phyloP scores from a whole-genome alignment of 1,140 invertebrate species.

The Atta texana region DNA sequence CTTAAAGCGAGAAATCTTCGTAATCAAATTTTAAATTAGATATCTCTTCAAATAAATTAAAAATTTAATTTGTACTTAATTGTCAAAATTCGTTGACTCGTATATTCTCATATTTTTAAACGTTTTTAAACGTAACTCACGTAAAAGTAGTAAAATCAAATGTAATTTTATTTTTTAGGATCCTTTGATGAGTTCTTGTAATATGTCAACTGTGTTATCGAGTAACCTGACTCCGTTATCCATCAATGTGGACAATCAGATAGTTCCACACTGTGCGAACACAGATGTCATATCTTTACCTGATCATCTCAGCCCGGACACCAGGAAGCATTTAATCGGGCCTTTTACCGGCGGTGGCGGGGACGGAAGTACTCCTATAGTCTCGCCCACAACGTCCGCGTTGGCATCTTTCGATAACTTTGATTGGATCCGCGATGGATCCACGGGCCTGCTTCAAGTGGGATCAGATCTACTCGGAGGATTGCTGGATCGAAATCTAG shows the following conservation, averaged over 20 bases:
- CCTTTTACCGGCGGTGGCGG: slow-evolving; percentile 11
- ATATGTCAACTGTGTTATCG: slow-evolving; percentile 53
- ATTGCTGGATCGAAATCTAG: slow-evolving; percentile 74
- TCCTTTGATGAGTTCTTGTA: slow-evolving; percentile 67
- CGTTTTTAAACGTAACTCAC: not conserved
- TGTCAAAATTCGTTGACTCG: not conserved
- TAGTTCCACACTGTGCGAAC: slow-evolving; percentile 64
- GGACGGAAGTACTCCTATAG: slow-evolving; percentile 12
- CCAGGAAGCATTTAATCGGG: slow-evolving; percentile 55
- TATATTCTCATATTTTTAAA: not conserved
- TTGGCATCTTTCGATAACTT: slow-evolving; percentile 65
- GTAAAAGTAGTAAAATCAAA: not conserved
- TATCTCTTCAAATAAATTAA: not conserved
- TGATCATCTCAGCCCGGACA: slow-evolving; percentile 65
- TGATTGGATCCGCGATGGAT: slow-evolving; percentile 61
- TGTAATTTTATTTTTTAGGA: slow-evolving; percentile 54
- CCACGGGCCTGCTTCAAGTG: slow-evolving; percentile 61
- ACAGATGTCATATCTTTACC: not conserved
- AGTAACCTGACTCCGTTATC: slow-evolving; percentile 61
- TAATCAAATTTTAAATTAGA: slow-evolving; percentile 10
- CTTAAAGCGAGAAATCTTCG: not conserved
- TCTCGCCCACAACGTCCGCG: slow-evolving; percentile 56
- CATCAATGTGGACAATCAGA: slow-evolving; percentile 72
- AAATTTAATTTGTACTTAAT: not conserved
- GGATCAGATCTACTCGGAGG: slow-evolving; percentile 63